phyloP scores from a whole-genome alignment of 2,113 vertebrate genomes.

The Miniopterus natalensis region DNA sequence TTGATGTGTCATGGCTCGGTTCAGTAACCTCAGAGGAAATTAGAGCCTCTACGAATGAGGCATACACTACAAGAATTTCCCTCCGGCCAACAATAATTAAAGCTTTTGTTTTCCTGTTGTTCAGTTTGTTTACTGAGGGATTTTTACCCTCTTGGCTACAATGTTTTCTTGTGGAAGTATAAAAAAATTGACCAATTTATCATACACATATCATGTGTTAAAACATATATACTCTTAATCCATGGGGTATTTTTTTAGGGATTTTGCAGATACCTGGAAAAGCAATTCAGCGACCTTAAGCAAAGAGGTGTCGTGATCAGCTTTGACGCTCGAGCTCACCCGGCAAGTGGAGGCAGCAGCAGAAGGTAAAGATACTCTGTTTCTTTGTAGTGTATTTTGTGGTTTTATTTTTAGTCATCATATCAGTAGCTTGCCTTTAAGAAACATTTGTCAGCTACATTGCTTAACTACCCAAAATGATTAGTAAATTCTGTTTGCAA shows the following conservation, averaged over 20 bases:
- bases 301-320: conserved; percentile 95
- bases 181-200: not conserved
- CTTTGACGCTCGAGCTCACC: conserved; percentile 95
- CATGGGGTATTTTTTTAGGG: conserved; percentile 88
- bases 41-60: not conserved
- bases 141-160: not conserved
- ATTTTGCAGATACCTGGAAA: conserved; percentile 95
- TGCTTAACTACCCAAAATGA: not conserved
- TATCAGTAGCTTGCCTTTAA: not conserved
- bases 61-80: not conserved
- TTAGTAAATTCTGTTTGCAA: not conserved
- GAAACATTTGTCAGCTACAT: not conserved
- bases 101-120: not conserved
- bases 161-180: not conserved
- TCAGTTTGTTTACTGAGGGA: not conserved
- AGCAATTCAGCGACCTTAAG: conserved; percentile 92
- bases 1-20: not conserved
- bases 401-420: conserved; percentile 18
- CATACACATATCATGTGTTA: not conserved
- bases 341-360: conserved; percentile 93
- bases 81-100: not conserved
- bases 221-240: not conserved
- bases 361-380: conserved; percentile 85
- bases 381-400: not conserved
- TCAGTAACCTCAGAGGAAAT: conserved; percentile 12